These are phyloP conservation scores for Xenotilapia leptura DNA, from an alignment of 2,113 vertebrate species.

Conservation along the genomic window DNA sequence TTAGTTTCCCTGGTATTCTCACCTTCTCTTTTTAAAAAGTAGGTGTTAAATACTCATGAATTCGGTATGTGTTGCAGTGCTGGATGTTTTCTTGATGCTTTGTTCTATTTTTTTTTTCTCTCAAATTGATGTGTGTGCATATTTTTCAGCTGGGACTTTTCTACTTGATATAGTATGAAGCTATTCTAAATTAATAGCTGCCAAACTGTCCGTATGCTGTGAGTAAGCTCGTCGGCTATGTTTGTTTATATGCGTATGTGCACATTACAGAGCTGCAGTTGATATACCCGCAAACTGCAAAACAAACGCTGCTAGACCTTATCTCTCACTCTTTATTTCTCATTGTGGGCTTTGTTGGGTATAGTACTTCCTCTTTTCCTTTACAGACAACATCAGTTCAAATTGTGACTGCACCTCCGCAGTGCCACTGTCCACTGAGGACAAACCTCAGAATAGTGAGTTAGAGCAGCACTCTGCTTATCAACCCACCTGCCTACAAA, in stretches of 20 bases:
- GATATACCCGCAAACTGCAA: not conserved
- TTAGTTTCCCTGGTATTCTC: constrained; percentile 24
- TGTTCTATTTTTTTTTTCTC: not conserved
- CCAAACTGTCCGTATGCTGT: not conserved
- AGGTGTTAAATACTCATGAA: not conserved
- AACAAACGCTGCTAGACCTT: not conserved
- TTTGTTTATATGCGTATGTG: not conserved
- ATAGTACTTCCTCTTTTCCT: constrained; percentile 69
- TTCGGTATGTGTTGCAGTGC: not conserved
- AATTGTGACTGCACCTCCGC: constrained; percentile 79
- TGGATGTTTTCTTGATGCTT: not conserved
- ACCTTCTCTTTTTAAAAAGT: not conserved
- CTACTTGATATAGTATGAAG: not conserved
- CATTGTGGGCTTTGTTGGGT: not conserved
- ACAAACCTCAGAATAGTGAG: constrained; percentile 86
- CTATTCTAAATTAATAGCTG: not conserved
- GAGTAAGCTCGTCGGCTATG: not conserved
- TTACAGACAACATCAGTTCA: constrained; percentile 87
- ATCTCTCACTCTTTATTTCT: not conserved
- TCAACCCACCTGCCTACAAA: not conserved
- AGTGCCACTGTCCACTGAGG: constrained; percentile 82
- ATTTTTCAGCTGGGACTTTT: not conserved
- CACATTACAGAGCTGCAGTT: not conserved
- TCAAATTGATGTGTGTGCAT: not conserved
- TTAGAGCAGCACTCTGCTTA: constrained; percentile 72